phyloP scores from a whole-genome alignment of 2,113 vertebrate species.

The Blennius ocellaris region DNA sequence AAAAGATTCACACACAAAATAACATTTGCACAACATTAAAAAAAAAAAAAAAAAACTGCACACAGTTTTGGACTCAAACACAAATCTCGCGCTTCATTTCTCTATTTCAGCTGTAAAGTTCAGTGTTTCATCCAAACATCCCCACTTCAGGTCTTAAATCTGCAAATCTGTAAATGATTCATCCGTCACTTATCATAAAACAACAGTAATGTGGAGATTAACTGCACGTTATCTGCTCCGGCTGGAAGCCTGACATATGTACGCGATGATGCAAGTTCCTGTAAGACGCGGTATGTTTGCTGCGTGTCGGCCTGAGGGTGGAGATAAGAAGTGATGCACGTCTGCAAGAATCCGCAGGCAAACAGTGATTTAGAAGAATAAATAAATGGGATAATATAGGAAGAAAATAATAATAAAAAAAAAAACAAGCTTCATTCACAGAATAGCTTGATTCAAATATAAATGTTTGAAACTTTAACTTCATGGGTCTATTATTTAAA shows the following conservation, averaged over 20 bases:
- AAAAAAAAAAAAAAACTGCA: no score
- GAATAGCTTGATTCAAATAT: no score
- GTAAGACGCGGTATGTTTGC: neutral
- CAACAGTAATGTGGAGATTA: neutral
- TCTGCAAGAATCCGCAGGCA: neutral
- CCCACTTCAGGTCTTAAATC: neutral
- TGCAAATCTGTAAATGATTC: neutral
- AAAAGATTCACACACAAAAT: no score
- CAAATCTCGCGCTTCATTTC: no score
- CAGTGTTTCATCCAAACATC: conserved; percentile 1
- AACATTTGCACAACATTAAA: no score
- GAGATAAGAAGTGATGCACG: neutral
- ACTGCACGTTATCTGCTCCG: neutral
- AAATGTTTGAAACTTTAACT: no score
- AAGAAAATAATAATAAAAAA: no score
- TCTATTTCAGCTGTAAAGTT: neutral
- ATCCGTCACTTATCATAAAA: neutral
- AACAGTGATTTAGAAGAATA: no score
- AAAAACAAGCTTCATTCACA: no score
- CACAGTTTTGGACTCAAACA: no score
- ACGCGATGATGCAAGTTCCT: neutral
- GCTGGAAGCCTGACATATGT: neutral
- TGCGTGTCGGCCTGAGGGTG: neutral
- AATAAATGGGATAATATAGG: no score
- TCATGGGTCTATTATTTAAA: no score